Conservation (phyloP, 2,888 invertebrate genomes). For the Volucella zonaria region DNA sequence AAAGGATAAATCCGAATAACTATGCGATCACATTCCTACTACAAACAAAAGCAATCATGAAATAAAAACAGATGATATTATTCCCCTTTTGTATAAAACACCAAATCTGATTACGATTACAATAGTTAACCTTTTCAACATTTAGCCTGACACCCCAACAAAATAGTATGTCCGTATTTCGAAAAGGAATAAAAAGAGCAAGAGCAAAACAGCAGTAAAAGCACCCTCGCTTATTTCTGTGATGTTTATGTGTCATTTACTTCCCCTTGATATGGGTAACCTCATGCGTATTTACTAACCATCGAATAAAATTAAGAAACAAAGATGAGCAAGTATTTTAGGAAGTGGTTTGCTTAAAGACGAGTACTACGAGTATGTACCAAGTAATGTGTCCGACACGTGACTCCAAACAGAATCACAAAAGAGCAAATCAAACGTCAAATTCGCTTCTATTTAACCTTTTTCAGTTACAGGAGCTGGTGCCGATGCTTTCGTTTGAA, state of each 20-base stretch:
- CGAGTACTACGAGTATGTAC: conserved; percentile 59
- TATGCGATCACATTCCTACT: conserved; percentile 66
- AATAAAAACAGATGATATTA: conserved; percentile 57
- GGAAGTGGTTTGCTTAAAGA: conserved; percentile 64
- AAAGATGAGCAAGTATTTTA: conserved; percentile 71
- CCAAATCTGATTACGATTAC: conserved; percentile 72
- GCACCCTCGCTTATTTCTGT: conserved; percentile 36
- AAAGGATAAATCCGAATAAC: conserved; percentile 63
- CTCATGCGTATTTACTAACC: conserved; percentile 73
- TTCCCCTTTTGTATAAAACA: conserved; percentile 48
- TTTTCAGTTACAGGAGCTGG: conserved; percentile 45
- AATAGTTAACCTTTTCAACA: conserved; percentile 71
- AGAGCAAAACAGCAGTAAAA: not conserved
- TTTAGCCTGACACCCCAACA: conserved; percentile 59
- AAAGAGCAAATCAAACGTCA: conserved; percentile 76
- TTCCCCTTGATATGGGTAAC: conserved; percentile 62
- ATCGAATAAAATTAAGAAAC: conserved; percentile 73
- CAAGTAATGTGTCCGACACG: conserved; percentile 71
- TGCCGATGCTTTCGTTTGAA: conserved; percentile 46
- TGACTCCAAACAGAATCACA: conserved; percentile 70
- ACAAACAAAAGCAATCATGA: conserved; percentile 66
- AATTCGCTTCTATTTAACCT: conserved; percentile 79
- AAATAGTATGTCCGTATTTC: conserved; percentile 37
- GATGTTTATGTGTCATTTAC: conserved; percentile 68
- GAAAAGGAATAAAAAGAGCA: not conserved